A percentile compares a stretch with the other conserved stretches of the same genome.
Evolutionary conservation across 2,113 vertebrate species (phyloP).

Genomic region (Daubentonia madagascariensis): DNA sequence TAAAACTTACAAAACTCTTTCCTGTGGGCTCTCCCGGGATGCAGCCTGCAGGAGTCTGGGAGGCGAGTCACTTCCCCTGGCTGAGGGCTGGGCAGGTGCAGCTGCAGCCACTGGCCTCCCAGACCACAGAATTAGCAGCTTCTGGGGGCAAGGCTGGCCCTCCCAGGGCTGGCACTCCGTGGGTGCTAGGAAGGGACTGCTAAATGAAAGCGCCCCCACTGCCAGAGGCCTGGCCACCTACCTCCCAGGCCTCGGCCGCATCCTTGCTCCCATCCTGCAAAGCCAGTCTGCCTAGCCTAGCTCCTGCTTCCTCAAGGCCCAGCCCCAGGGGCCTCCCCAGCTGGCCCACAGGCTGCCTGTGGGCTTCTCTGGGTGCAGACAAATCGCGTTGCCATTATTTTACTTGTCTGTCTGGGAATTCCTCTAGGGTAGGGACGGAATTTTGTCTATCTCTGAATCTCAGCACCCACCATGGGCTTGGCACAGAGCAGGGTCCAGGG

Average conservation of each 20-base stretch:
- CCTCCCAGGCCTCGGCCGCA: not conserved
- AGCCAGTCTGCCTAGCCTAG: not conserved
- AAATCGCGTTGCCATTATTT: accelerated
- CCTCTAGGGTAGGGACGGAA: not conserved
- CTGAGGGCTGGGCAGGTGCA: conserved; percentile 18
- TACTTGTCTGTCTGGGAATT: not conserved
- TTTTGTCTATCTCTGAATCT: not conserved
- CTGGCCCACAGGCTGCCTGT: not conserved
- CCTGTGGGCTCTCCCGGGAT: not conserved
- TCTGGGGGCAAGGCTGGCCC: not conserved
- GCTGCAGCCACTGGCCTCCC: not conserved
- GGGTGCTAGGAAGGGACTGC: not conserved
- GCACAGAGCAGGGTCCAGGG: too few species aligned
- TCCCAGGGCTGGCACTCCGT: not conserved
- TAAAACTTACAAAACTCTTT: conserved; percentile 47
- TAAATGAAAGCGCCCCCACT: not conserved
- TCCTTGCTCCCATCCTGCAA: not conserved
- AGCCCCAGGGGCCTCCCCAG: too few species aligned
- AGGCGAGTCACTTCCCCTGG: not conserved
- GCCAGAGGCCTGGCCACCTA: not conserved
- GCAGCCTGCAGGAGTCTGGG: not conserved
- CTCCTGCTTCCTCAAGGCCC: accelerated
- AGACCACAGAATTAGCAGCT: not conserved
- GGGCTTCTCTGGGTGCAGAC: not conserved
- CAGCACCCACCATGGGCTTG: not conserved